A percentile compares a stretch with the other conserved stretches of the same genome.
Evolutionary conservation across 2,113 vertebrate genomes (phyloP).

Genomic region (Thalassarche chlororhynchos): DNA sequence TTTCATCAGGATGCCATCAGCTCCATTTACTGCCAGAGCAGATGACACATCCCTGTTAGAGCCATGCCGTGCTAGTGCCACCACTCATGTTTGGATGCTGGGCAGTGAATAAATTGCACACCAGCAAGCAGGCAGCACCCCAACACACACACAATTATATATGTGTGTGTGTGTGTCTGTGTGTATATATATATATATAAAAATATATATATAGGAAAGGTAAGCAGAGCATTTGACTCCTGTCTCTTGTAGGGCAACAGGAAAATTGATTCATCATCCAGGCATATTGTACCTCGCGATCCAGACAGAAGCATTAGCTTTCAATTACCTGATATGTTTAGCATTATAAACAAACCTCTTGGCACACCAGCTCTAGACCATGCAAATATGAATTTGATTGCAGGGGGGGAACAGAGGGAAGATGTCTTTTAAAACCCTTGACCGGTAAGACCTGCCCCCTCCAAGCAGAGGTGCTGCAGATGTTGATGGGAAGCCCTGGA

Average conservation of each 20-base stretch:
- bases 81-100: accelerated
- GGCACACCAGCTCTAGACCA: background rate
- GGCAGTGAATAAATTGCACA: background rate
- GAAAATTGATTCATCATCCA: conserved; percentile 64
- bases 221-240: background rate
- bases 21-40: background rate
- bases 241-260: background rate
- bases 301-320: conserved; percentile 66
- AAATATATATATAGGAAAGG: background rate
- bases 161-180: too few relatives aligned
- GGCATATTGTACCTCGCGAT: conserved; percentile 26
- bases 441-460: background rate
- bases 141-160: background rate
- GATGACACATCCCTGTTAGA: background rate
- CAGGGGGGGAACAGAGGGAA: background rate
- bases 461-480: background rate
- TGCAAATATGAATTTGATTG: background rate
- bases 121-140: background rate
- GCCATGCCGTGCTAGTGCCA: background rate
- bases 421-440: background rate
- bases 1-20: background rate
- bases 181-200: too few relatives aligned
- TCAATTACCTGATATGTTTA: conserved; percentile 73
- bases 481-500: background rate
- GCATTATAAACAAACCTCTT: conserved; percentile 63